These are phyloP conservation scores for Eupelmus urozonus DNA, from an alignment of 2,888 invertebrate genomes.

Conservation along the genomic window DNA sequence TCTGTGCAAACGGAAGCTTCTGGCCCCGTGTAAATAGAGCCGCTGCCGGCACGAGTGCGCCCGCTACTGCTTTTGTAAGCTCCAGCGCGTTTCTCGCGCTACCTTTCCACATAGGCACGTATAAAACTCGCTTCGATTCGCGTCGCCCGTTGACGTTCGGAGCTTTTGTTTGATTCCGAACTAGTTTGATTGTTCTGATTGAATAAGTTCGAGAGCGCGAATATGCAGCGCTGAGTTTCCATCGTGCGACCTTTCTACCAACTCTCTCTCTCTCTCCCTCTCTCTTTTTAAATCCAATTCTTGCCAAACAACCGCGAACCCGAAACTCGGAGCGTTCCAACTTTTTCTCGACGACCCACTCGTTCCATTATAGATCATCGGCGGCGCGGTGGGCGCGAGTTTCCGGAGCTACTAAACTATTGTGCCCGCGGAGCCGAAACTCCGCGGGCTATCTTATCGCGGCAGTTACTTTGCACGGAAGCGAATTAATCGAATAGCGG, in stretches of 20 bases:
- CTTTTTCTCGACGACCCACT: slow-evolving; percentile 48
- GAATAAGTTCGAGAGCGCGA: slow-evolving; percentile 61
- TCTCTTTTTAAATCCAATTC: slow-evolving; percentile 18
- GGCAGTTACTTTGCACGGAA: no score
- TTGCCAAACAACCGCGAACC: slow-evolving; percentile 23
- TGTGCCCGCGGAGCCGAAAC: no score
- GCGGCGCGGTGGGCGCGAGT: no score
- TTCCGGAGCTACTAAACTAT: slow-evolving; percentile 36
- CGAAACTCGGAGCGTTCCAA: slow-evolving; percentile 2
- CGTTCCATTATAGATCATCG: slow-evolving; percentile 57
- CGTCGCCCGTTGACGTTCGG: slow-evolving; percentile 59
- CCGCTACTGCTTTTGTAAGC: slow-evolving; percentile 57
- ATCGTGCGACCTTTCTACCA: slow-evolving; percentile 49
- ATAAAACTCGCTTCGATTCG: slow-evolving; percentile 39
- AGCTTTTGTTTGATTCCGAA: slow-evolving; percentile 63
- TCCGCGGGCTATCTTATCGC: no score
- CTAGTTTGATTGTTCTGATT: slow-evolving; percentile 65
- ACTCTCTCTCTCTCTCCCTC: slow-evolving; percentile 31
- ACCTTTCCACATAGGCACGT: not conserved
- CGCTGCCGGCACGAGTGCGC: no score
- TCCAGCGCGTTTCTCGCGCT: slow-evolving; percentile 14
- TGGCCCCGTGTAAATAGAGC: slow-evolving; percentile 54
- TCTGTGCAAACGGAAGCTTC: slow-evolving; percentile 26
- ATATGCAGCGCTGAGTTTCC: slow-evolving; percentile 49
- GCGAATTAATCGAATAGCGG: no score